phyloP scores from a whole-genome alignment of 2,113 vertebrate species.

The Orcinus orca region DNA sequence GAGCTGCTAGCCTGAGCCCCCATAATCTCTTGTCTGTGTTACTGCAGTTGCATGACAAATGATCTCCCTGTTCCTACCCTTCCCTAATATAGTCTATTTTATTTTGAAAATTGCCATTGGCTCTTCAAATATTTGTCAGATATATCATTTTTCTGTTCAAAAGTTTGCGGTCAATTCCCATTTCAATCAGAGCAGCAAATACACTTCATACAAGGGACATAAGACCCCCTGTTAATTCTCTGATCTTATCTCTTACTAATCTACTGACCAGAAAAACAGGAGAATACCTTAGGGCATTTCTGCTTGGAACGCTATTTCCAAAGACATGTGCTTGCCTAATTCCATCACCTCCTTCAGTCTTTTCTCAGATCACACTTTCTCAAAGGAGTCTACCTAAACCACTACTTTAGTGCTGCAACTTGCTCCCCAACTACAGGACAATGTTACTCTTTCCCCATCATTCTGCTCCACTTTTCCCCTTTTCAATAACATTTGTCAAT shows the following conservation, averaged over 20 bases:
- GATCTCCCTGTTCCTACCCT: not conserved
- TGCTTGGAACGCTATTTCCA: not conserved
- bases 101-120: not conserved
- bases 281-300: not conserved
- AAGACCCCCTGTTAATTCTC: not conserved
- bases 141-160: not conserved
- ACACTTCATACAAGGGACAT: not conserved
- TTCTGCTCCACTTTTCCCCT: not conserved
- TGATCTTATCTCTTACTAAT: not conserved
- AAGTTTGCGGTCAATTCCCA: not conserved
- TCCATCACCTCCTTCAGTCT: not conserved
- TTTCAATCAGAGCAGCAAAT: not conserved
- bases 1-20: not conserved
- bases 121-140: not conserved
- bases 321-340: not conserved
- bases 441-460: not conserved
- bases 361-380: not conserved
- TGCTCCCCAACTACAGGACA: not conserved
- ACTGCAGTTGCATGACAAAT: not conserved
- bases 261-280: not conserved
- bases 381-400: not conserved
- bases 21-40: not conserved
- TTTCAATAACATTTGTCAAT: not conserved
- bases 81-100: not conserved
- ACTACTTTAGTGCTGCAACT: not conserved